Percentiles rank a stretch among this genome's conserved stretches.
Conservation (phyloP, 2,888 invertebrate genomes). For the Venusia cambrica region DNA sequence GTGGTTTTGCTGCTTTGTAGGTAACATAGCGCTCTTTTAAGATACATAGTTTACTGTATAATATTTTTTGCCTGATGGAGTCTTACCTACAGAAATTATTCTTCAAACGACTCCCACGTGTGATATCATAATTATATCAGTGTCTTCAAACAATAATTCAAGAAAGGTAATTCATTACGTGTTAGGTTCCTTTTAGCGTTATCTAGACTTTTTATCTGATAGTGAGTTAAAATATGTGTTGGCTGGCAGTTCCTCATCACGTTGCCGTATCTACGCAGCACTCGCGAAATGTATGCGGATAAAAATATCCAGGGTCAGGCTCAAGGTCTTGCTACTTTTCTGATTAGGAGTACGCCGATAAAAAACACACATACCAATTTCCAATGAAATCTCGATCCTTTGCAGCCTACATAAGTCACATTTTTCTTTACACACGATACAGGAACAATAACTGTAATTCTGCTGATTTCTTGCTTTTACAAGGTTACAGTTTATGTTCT, state of each 20-base stretch:
- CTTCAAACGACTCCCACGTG: constrained; percentile 5
- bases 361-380: constrained; percentile 41
- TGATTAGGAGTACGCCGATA: constrained; percentile 72
- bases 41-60: no score
- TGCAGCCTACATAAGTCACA: constrained; percentile 40
- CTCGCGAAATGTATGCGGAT: constrained; percentile 74
- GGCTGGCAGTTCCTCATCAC: constrained; percentile 51
- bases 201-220: constrained; percentile 44
- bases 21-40: no score
- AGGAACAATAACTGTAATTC: constrained; percentile 70
- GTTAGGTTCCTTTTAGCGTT: constrained; percentile 33
- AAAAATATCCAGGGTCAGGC: constrained; percentile 78
- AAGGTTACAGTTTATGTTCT: constrained; percentile 58
- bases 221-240: constrained; percentile 38
- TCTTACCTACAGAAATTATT: no score
- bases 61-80: no score
- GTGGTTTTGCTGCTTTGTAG: no score
- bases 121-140: constrained; percentile 13
- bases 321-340: constrained; percentile 75
- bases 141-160: constrained; percentile 17
- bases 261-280: constrained; percentile 55
- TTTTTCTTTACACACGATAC: constrained; percentile 39
- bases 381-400: constrained; percentile 47
- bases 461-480: constrained; percentile 65
- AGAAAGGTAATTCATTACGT: constrained; percentile 25